These are phyloP conservation scores for Sabellastarte sp. DNA, from an alignment of 2,888 invertebrate species.

Conservation along the genomic window DNA sequence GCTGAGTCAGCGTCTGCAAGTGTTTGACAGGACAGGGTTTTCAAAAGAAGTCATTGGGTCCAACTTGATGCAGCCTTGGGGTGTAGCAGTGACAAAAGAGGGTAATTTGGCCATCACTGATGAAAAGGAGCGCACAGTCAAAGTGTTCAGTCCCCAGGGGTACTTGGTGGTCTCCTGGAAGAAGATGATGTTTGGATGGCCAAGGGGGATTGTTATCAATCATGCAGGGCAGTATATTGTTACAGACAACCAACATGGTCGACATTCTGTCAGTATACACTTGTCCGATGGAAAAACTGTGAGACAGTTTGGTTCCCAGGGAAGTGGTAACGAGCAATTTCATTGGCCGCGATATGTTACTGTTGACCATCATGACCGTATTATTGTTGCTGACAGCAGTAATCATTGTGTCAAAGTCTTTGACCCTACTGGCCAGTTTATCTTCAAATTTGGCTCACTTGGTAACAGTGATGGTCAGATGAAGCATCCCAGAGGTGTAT, in stretches of 20 bases:
- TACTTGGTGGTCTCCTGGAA: slow-evolving; percentile 34
- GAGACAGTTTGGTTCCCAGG: slow-evolving; percentile 42
- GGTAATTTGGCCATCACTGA: slow-evolving; percentile 39
- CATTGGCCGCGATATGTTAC: slow-evolving; percentile 62
- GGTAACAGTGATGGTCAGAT: slow-evolving; percentile 61
- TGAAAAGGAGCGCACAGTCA: slow-evolving; percentile 33
- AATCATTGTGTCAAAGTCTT: slow-evolving; percentile 62
- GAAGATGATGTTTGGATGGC: slow-evolving; percentile 34
- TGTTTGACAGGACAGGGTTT: slow-evolving; percentile 34
- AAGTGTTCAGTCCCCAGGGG: slow-evolving; percentile 31
- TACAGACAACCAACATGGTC: slow-evolving; percentile 56
- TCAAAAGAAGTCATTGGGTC: slow-evolving; percentile 28
- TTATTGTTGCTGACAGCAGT: slow-evolving; percentile 62
- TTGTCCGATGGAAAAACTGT: slow-evolving; percentile 25
- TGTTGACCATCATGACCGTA: slow-evolving; percentile 54
- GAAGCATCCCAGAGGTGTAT: slow-evolving; percentile 62
- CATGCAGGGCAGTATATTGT: slow-evolving; percentile 55
- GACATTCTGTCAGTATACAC: slow-evolving; percentile 30
- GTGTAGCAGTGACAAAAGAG: slow-evolving; percentile 29
- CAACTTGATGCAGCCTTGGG: slow-evolving; percentile 39
- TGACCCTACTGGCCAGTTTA: slow-evolving; percentile 58
- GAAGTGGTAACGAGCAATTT: slow-evolving; percentile 57
- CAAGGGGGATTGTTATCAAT: slow-evolving; percentile 43
- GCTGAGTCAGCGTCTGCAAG: slow-evolving; percentile 37
- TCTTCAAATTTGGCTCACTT: slow-evolving; percentile 60